Conservation (phyloP, 2,888 invertebrate species). For the Rhagophthalmus giganteus region DNA sequence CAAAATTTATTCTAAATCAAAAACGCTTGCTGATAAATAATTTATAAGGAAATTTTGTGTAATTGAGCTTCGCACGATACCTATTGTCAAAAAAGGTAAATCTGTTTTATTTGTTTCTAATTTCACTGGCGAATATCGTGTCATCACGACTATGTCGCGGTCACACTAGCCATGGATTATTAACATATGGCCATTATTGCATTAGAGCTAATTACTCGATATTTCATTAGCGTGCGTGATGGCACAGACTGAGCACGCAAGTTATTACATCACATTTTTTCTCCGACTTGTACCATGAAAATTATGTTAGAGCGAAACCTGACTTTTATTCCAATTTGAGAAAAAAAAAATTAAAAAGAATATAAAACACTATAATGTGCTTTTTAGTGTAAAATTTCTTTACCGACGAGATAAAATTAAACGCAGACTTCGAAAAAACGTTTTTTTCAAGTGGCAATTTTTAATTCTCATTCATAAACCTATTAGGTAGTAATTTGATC, state of each 20-base stretch:
- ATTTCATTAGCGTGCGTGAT: constrained; percentile 51
- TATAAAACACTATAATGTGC: no score
- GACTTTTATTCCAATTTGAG: no score
- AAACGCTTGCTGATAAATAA: constrained; percentile 5
- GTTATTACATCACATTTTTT: constrained; percentile 27
- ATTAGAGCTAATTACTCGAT: constrained; percentile 52
- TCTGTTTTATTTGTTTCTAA: constrained; percentile 19
- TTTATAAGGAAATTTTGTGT: constrained; percentile 10
- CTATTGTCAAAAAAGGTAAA: constrained; percentile 14
- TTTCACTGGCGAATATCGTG: constrained; percentile 25
- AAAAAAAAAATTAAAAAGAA: no score
- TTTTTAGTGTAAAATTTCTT: no score
- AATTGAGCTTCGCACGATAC: constrained; percentile 7
- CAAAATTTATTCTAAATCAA: no score
- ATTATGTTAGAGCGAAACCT: constrained; percentile 4
- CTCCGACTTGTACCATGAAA: constrained; percentile 13
- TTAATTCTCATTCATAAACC: no score
- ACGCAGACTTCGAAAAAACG: no score
- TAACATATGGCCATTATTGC: constrained; percentile 52
- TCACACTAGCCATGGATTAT: constrained; percentile 40
- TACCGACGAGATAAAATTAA: no score
- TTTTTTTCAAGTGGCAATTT: no score
- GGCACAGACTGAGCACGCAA: constrained; percentile 32
- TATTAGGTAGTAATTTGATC: no score
- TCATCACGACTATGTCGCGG: constrained; percentile 27